Percentiles rank a stretch among this genome's conserved stretches.
phyloP scores from a whole-genome alignment of 2,797 vertebrate genomes.

The Mus spretus region DNA sequence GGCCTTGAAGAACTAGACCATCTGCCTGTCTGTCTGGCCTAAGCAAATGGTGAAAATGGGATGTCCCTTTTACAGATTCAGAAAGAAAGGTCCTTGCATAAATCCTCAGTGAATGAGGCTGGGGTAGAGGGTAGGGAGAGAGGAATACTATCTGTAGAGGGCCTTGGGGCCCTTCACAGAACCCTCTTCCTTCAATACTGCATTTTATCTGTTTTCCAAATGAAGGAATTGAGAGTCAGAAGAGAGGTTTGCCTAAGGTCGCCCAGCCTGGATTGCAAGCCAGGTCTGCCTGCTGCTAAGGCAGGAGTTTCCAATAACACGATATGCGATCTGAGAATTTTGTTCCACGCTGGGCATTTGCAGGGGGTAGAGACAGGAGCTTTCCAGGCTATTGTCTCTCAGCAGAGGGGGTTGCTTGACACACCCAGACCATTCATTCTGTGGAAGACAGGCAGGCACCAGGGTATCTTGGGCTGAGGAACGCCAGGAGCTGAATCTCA shows the following conservation, averaged over 20 bases:
- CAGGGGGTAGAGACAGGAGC: too few species aligned
- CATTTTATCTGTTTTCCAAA: neutral
- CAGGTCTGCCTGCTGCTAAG: neutral
- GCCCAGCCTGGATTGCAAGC: neutral
- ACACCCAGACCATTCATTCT: neutral
- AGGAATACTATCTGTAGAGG: neutral
- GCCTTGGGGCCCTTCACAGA: too few species aligned
- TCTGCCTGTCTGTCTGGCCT: neutral
- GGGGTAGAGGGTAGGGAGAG: neutral
- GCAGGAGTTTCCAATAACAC: neutral
- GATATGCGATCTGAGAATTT: neutral
- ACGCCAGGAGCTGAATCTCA: neutral
- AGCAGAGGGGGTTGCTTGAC: neutral
- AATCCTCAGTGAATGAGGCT: neutral
- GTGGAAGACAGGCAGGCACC: neutral
- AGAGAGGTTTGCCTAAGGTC: neutral
- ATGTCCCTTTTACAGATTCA: constrained; percentile 15
- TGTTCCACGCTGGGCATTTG: neutral
- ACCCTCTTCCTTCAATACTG: neutral
- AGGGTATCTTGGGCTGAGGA: neutral
- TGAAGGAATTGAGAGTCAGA: neutral
- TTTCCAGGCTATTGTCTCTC: neutral
- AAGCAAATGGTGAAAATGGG: neutral
- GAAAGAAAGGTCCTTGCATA: neutral
- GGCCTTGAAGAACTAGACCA: neutral